phyloP scores from a whole-genome alignment of 2,113 vertebrate genomes.

The Accipiter virgatus region DNA sequence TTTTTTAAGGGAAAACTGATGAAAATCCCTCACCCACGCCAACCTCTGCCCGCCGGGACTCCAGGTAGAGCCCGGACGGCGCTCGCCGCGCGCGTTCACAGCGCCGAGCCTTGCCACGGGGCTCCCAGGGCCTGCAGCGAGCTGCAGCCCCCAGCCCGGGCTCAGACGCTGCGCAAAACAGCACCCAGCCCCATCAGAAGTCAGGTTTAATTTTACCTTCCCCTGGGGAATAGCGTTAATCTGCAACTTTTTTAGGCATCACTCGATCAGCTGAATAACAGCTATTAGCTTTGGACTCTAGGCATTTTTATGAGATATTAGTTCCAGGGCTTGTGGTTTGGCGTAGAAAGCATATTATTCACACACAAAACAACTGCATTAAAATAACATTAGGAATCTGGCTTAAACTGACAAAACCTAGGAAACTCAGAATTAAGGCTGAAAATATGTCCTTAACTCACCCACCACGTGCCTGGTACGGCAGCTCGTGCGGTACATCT shows the following conservation, averaged over 20 bases:
- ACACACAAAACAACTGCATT: slow-evolving; percentile 78
- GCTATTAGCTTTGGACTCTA: slow-evolving; percentile 74
- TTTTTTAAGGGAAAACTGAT: neutral
- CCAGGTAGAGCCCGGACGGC: rapidly evolving
- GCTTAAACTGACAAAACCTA: slow-evolving; percentile 71
- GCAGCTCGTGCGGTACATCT: neutral
- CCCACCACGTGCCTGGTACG: neutral
- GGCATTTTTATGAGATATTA: slow-evolving; percentile 79
- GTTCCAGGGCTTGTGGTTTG: slow-evolving; percentile 81
- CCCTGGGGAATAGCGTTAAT: slow-evolving; percentile 6
- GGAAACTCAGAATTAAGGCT: slow-evolving; percentile 67
- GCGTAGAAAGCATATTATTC: slow-evolving; percentile 74
- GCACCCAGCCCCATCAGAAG: neutral
- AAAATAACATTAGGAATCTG: slow-evolving; percentile 78
- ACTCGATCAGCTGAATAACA: slow-evolving; percentile 64
- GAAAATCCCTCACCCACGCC: neutral
- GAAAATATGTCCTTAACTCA: slow-evolving; percentile 73
- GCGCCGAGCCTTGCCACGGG: neutral
- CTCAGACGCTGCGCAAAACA: neutral
- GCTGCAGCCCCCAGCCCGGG: neutral
- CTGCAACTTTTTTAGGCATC: slow-evolving; percentile 57
- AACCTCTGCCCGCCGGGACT: rapidly evolving
- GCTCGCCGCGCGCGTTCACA: rapidly evolving
- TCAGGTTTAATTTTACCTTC: neutral
- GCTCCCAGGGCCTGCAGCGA: neutral